phyloP scores from a whole-genome alignment of 2,888 invertebrate species.

The Neoascia interrupta region DNA sequence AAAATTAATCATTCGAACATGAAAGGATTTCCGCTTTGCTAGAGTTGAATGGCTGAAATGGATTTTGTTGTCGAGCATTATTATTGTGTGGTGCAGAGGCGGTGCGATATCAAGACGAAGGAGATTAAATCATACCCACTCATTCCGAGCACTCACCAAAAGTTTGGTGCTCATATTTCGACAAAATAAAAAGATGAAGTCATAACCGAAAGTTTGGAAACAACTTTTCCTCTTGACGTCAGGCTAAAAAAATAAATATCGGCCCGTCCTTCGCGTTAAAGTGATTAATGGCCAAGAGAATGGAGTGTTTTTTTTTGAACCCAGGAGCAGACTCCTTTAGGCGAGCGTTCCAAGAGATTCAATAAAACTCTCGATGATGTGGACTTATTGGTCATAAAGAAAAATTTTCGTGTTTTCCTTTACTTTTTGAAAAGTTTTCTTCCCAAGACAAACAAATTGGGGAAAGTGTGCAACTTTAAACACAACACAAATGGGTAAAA shows the following conservation, averaged over 20 bases:
- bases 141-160: too few relatives aligned
- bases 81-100: too few relatives aligned
- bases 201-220: slow-evolving; percentile 34
- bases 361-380: slow-evolving; percentile 55
- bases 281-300: slow-evolving; percentile 47
- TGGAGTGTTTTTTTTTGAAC: slow-evolving; percentile 21
- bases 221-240: slow-evolving; percentile 50
- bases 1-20: slow-evolving; percentile 42
- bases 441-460: slow-evolving; percentile 10
- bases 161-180: too few relatives aligned
- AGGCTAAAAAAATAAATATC: slow-evolving; percentile 29
- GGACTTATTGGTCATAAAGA: slow-evolving; percentile 50
- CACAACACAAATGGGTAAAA: slow-evolving; percentile 19
- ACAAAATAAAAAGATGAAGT: slow-evolving; percentile 26
- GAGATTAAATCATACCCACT: slow-evolving; percentile 7
- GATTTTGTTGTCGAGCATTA: slow-evolving; percentile 39
- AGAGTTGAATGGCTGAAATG: slow-evolving; percentile 32
- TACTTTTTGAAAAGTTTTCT: slow-evolving; percentile 6
- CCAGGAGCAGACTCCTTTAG: slow-evolving; percentile 8
- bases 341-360: slow-evolving; percentile 26
- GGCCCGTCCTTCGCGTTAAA: slow-evolving; percentile 35
- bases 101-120: too few relatives aligned
- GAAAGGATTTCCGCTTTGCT: slow-evolving; percentile 50
- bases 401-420: slow-evolving; percentile 15
- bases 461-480: slow-evolving; percentile 11